Base-by-base conservation (phyloP, 1,140 invertebrate species). In the Bombus huntii region DNA sequence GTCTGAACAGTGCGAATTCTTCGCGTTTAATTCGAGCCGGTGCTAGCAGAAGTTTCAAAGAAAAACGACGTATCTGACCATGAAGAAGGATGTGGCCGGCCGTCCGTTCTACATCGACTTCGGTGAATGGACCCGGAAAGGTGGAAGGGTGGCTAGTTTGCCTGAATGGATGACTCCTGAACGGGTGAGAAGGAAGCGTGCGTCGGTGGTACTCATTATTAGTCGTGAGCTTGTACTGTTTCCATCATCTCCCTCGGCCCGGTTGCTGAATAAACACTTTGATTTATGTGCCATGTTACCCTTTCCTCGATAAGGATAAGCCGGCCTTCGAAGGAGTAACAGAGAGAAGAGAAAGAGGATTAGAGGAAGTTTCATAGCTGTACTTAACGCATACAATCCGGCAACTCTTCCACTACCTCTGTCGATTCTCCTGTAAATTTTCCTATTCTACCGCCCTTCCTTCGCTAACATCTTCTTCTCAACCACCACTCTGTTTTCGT, bases 251-350 rank as follows among this genome's bases (percentile, higher is more conserved):
- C 62, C 68, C 70, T 37, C 47, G 34, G 6, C 34, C 57, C 57
- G 83, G 72, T 87, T 85, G 85, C 83, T 76, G 90, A 91, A 90
- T 91, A 92, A 92, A 93, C 92, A 93, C 88, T 92, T 92, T 92
- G 91, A 93, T 93, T 92, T 92, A 92, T 90, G 87, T 88, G 86
- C 83, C 87, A 88, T 70, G 79, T 79, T 88, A 87, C 87, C 59
- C 59, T 62, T 62, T 62, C 28, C 62, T 74, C 87, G 91, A 92
- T 92, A 92, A 92, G 88, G 90, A 91, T 92, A 92, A 89, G 89
- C 86, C 87, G 57, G 74, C 59, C 28, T n/a, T 10, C 39, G 31
- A 3, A 37, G 47, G 22, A 66, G 47, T 22, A 53, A 53, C 47
- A 53, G 18, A 53, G 47, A 22, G 47, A 53, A 53, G 47, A 53